These are phyloP conservation scores for Gobio occitaniae DNA, from an alignment of 2,797 vertebrate species.

Conservation along the genomic window DNA sequence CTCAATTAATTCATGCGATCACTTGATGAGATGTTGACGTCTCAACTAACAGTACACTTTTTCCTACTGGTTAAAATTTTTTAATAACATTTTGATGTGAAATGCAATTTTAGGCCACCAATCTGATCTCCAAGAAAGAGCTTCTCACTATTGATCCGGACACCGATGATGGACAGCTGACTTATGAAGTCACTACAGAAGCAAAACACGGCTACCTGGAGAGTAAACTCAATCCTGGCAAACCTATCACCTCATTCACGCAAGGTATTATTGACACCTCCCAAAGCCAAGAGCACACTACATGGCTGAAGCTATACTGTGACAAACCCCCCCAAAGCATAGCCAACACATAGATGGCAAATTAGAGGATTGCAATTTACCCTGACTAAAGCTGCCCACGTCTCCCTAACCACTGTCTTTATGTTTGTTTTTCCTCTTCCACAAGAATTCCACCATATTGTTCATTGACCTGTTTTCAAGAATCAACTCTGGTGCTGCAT, in stretches of 20 bases:
- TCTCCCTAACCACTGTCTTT: not conserved
- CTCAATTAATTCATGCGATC: not conserved
- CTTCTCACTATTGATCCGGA: slow-evolving; percentile 92
- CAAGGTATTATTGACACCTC: slow-evolving; percentile 81
- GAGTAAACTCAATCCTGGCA: slow-evolving; percentile 86
- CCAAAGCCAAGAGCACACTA: not conserved
- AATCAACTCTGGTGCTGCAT: not conserved
- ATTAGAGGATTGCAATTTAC: not conserved
- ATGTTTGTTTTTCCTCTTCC: not conserved
- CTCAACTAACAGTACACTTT: slow-evolving; percentile 7
- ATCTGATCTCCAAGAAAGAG: slow-evolving; percentile 95
- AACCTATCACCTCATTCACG: slow-evolving; percentile 80
- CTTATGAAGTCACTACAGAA: slow-evolving; percentile 85
- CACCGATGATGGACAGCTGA: slow-evolving; percentile 88
- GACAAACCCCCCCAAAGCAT: not conserved
- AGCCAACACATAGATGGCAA: not conserved
- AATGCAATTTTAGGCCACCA: slow-evolving; percentile 82
- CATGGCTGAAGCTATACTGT: not conserved
- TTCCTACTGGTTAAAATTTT: slow-evolving; percentile 51
- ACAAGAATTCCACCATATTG: not conserved
- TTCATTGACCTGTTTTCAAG: not conserved
- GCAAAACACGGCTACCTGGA: slow-evolving; percentile 90
- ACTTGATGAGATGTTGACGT: not conserved
- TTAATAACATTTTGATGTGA: not conserved
- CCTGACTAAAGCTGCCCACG: not conserved